A percentile compares a stretch with the other conserved stretches of the same genome.
phyloP scores from a whole-genome alignment of 1,140 invertebrate genomes.

The Drosophila malerkotliana region DNA sequence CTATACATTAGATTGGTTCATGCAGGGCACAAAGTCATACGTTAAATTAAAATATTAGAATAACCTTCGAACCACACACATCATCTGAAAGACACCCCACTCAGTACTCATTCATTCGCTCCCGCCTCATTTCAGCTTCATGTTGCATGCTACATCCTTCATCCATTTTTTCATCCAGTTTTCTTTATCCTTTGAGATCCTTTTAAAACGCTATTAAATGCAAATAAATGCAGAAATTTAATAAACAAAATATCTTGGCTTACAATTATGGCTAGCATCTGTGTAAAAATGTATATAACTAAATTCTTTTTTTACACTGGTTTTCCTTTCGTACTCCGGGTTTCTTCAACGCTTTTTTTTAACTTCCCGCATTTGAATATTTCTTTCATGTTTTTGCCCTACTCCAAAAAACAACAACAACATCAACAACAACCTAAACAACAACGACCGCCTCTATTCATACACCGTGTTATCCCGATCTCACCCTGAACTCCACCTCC shows the following conservation, averaged over 20 bases:
- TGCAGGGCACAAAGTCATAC: conserved; percentile 14
- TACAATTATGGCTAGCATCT: conserved; percentile 54
- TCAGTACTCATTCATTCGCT: conserved; percentile 10
- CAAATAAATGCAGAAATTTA: conserved; percentile 79
- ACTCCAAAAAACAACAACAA: conserved; percentile 42
- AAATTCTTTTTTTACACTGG: conserved; percentile 64
- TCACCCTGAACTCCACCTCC: conserved; percentile 31
- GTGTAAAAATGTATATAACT: conserved; percentile 42
- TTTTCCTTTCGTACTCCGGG: conserved; percentile 30
- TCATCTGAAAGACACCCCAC: conserved; percentile 9
- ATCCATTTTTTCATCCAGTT: conserved; percentile 28
- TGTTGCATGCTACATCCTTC: conserved; percentile 63
- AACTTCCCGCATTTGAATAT: conserved; percentile 54
- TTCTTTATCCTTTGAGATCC: conserved; percentile 33
- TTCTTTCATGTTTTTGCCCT: conserved; percentile 66
- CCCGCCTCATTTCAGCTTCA: conserved; percentile 12
- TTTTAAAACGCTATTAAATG: conserved; percentile 57
- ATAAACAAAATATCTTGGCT: conserved; percentile 69
- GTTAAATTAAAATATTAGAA: background rate
- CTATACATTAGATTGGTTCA: conserved; percentile 26
- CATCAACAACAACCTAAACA: conserved; percentile 20
- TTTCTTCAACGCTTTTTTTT: conserved; percentile 1
- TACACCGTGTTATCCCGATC: conserved; percentile 50
- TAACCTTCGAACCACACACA: conserved; percentile 26
- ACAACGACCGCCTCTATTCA: conserved; percentile 61